These are phyloP conservation scores for Spicauda simplicius DNA, from an alignment of 2,888 invertebrate species.

Conservation along the genomic window DNA sequence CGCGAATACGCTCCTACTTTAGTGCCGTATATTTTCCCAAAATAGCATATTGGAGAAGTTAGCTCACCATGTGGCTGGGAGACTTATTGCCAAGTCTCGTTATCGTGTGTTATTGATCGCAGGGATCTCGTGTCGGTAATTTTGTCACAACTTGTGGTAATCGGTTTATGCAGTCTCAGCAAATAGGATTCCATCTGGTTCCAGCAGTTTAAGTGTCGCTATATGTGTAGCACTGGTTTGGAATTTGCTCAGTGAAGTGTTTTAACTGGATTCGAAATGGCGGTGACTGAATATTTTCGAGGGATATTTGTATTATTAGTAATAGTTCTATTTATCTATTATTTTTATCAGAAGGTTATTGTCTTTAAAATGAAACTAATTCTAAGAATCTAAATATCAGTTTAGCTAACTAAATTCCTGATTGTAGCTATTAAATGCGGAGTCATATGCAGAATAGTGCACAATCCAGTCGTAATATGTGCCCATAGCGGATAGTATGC, in stretches of 20 bases:
- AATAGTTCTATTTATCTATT: too few relatives aligned
- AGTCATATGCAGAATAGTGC: too few relatives aligned
- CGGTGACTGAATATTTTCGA: neutral
- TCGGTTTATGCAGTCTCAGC: constrained; percentile 29
- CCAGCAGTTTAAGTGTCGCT: constrained; percentile 8
- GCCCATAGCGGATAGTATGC: too few relatives aligned
- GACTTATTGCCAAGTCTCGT: constrained; percentile 42
- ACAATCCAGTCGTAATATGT: too few relatives aligned
- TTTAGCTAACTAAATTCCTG: too few relatives aligned
- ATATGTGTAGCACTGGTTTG: neutral
- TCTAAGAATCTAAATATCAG: too few relatives aligned
- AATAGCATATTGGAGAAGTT: constrained; percentile 45
- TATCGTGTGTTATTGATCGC: constrained; percentile 28
- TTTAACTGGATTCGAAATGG: too few relatives aligned
- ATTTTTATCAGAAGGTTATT: too few relatives aligned
- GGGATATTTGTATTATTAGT: too few relatives aligned
- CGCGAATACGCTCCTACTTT: neutral
- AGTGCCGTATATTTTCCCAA: constrained; percentile 11
- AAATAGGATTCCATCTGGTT: constrained; percentile 22
- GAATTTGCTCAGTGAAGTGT: neutral
- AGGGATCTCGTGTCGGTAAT: constrained; percentile 26
- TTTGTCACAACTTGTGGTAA: constrained; percentile 34
- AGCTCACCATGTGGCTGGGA: constrained; percentile 40
- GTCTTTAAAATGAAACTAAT: too few relatives aligned
- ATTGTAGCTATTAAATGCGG: too few relatives aligned